Evolutionary conservation across 1,140 invertebrate genomes (phyloP).

Genomic region (Ganaspis sp.): DNA sequence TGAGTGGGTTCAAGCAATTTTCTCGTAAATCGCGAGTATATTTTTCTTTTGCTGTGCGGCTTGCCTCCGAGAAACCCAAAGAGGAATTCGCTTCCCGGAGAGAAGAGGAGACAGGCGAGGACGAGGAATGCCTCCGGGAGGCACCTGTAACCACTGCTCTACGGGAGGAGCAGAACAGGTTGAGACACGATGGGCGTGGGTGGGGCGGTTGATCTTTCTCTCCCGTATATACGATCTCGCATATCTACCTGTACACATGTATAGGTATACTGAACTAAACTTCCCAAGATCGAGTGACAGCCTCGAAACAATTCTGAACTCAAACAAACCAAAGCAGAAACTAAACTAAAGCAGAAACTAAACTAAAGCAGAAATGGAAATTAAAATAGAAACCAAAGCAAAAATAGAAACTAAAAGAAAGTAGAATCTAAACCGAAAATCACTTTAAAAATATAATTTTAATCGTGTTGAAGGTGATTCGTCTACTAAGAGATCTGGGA

Average conservation of each 20-base stretch:
- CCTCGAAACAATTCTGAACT: not conserved
- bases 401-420: too few relatives aligned
- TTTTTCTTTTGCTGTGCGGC: constrained; percentile 32
- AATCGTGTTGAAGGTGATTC: too few relatives aligned
- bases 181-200: constrained; percentile 70
- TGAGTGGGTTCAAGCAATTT: constrained; percentile 13
- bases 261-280: not conserved
- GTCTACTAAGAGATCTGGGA: too few relatives aligned
- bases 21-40: constrained; percentile 21
- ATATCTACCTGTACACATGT: constrained; percentile 43
- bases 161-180: constrained; percentile 71
- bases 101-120: constrained; percentile 35
- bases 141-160: constrained; percentile 72
- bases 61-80: constrained; percentile 44
- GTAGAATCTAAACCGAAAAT: too few relatives aligned
- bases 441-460: too few relatives aligned
- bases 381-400: too few relatives aligned
- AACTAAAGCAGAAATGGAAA: not conserved
- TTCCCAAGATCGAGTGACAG: not conserved
- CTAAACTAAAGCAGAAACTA: not conserved
- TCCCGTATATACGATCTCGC: constrained; percentile 48
- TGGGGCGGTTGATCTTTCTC: constrained; percentile 72
- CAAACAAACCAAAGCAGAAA: not conserved
- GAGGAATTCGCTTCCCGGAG: constrained; percentile 47
- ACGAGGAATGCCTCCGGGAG: constrained; percentile 70